These are phyloP conservation scores for Hyaena hyaena DNA, from an alignment of 2,113 vertebrate genomes.

Conservation along the genomic window DNA sequence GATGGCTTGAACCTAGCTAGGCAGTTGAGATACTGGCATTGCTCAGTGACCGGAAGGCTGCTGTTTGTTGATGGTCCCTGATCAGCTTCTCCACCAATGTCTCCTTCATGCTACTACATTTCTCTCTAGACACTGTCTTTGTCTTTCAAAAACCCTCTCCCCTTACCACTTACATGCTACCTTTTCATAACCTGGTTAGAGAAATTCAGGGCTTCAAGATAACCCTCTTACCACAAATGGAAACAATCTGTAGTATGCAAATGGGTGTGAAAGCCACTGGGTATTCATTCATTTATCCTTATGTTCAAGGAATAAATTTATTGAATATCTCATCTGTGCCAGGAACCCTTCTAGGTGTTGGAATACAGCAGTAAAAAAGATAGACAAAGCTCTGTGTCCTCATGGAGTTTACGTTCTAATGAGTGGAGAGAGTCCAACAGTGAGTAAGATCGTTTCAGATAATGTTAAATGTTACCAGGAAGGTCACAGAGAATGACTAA, in stretches of 20 bases:
- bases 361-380: not conserved
- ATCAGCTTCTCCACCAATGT: not conserved
- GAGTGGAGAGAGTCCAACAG: not conserved
- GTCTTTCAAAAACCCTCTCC: not conserved
- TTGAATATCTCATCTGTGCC: not conserved
- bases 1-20: not conserved
- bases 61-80: not conserved
- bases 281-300: not conserved
- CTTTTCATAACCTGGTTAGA: not conserved
- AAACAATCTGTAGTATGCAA: not conserved
- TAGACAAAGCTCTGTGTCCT: not conserved
- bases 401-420: not conserved
- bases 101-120: not conserved
- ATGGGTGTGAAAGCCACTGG: not conserved
- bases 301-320: not conserved
- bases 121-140: not conserved
- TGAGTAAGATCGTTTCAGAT: not conserved
- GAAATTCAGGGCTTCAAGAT: not conserved
- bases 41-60: not conserved
- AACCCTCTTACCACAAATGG: not conserved
- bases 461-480: not conserved
- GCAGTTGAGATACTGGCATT: not conserved
- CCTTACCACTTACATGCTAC: not conserved
- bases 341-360: not conserved
- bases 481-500: not conserved